Percentiles rank a stretch among this genome's conserved stretches.
Conservation (phyloP, 2,113 vertebrate genomes). For the Pedionomus torquatus region DNA sequence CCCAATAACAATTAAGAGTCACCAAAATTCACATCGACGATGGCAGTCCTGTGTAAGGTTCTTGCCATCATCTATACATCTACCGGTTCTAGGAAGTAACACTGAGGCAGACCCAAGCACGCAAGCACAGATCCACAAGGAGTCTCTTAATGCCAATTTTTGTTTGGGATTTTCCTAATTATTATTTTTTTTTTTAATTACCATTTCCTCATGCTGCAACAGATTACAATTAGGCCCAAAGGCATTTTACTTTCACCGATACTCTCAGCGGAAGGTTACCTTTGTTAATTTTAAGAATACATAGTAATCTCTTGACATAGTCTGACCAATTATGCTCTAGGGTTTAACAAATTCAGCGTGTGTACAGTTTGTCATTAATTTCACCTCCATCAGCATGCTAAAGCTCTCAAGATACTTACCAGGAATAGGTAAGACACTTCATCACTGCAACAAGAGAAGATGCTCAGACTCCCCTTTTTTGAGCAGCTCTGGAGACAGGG, state of each 20-base stretch:
- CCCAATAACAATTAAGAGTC: constrained; percentile 35
- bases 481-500: neutral
- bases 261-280: neutral
- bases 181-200: neutral
- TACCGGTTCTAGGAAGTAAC: neutral
- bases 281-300: too few relatives aligned
- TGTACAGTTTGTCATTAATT: neutral
- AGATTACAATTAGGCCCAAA: neutral
- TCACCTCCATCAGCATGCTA: neutral
- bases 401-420: neutral
- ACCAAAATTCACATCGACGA: constrained; percentile 46
- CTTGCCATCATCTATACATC: neutral
- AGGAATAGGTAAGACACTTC: neutral
- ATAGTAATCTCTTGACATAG: too few relatives aligned
- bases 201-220: neutral
- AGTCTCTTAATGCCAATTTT: neutral
- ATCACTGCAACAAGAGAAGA: neutral
- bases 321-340: neutral
- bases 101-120: neutral
- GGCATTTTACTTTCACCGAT: neutral
- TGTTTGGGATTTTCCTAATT: too few relatives aligned
- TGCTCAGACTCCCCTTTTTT: neutral
- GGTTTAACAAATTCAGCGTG: neutral
- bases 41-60: constrained; percentile 64
- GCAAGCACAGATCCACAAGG: neutral